These are phyloP conservation scores for Plecotus auritus DNA, from an alignment of 2,113 vertebrate species.

Conservation along the genomic window DNA sequence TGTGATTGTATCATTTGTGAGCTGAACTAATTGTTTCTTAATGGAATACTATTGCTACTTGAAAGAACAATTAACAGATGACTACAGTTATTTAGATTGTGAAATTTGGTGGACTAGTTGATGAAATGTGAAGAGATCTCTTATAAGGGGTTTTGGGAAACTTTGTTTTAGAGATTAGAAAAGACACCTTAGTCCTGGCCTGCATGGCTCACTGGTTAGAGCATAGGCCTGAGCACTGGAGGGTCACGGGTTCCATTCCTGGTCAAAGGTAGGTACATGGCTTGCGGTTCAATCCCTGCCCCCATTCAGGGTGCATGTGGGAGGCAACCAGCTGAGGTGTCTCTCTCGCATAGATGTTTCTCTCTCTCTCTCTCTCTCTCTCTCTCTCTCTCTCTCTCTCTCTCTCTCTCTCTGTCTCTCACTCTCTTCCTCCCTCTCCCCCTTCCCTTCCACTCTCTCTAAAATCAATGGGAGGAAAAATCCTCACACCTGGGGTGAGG, in stretches of 20 bases:
- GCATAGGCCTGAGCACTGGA: not conserved
- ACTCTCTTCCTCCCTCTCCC: too few species aligned
- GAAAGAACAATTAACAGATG: not conserved
- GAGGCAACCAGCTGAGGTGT: too few species aligned
- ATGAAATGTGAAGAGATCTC: not conserved
- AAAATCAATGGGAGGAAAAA: too few species aligned
- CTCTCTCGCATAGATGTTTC: not conserved
- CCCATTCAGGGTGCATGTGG: too few species aligned
- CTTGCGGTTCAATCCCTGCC: too few species aligned
- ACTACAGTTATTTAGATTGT: not conserved
- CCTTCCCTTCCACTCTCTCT: too few species aligned
- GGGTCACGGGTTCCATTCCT: too few species aligned
- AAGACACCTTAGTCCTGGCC: too few species aligned
- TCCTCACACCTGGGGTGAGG: too few species aligned
- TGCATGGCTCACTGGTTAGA: too few species aligned
- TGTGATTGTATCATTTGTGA: not conserved
- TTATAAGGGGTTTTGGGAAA: not conserved
- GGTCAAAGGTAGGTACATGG: too few species aligned
- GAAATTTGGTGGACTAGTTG: not conserved
- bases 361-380: not conserved
- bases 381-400: not conserved
- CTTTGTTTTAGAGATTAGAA: not conserved
- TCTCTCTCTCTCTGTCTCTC: not conserved
- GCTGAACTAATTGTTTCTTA: not conserved
- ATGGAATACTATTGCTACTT: not conserved